These are phyloP conservation scores for Archocentrus centrarchus DNA, from an alignment of 2,113 vertebrate species.

Conservation along the genomic window DNA sequence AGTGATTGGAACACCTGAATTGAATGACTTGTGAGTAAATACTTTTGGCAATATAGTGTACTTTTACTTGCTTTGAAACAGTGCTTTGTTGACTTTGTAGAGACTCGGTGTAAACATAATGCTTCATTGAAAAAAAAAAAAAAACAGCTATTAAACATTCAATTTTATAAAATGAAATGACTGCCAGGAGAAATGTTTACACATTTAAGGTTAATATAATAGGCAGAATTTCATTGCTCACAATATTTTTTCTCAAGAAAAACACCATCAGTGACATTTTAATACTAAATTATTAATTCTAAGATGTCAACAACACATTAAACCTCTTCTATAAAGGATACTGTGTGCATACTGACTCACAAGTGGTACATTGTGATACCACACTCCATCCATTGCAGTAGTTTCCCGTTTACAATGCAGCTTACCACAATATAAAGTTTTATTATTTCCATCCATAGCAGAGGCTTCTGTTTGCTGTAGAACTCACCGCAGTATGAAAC, in stretches of 20 bases:
- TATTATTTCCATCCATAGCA: slow-evolving; percentile 34
- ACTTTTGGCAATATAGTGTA: too few species aligned
- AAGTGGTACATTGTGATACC: neutral
- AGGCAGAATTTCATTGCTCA: neutral
- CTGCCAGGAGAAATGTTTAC: neutral
- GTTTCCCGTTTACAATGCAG: slow-evolving; percentile 22
- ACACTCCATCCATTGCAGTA: slow-evolving; percentile 8
- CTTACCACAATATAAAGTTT: slow-evolving; percentile 41
- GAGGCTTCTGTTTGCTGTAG: slow-evolving; percentile 28
- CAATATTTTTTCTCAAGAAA: neutral
- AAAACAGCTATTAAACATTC: neutral
- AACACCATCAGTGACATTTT: neutral
- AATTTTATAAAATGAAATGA: neutral
- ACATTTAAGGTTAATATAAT: neutral
- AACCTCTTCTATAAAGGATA: neutral
- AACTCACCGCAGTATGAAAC: slow-evolving; percentile 34
- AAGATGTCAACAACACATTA: neutral
- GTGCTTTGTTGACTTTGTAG: neutral
- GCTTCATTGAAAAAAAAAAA: neutral
- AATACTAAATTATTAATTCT: slow-evolving; percentile 2
- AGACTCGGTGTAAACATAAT: neutral
- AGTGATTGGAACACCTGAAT: too few species aligned
- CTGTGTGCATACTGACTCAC: neutral
- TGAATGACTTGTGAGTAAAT: too few species aligned
- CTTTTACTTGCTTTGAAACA: neutral